Base-by-base conservation (phyloP, 1,140 invertebrate genomes). In the Drosophila guanche region DNA sequence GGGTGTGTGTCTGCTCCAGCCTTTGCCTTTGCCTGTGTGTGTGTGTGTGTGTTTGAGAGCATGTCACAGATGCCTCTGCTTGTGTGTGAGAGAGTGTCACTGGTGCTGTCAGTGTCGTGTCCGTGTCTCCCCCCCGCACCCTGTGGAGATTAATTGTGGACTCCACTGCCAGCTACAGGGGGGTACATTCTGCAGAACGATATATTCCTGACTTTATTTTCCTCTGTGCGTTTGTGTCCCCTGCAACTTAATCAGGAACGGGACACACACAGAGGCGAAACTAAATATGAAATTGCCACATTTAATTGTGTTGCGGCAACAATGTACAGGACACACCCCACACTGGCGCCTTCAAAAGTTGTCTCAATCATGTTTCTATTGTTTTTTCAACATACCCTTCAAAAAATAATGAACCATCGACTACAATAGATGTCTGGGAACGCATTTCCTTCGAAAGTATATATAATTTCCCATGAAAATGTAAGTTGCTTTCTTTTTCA, bases 271-370 rank as follows among this genome's bases (percentile, higher is more conserved):
- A 55, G 12, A 40, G 48, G 27, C 16, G 16, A 72, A 73, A 73
- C 70, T 73, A 73, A 73, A 73, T 74, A 77, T 86, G 62, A 68
- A 80, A 80, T 70, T 77, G 80, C 81, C 81, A 85, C 72, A 84
- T 80, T 86, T 84, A 80, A 86, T 80, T 84, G 81, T 56, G 70
- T 65, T 69, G 51, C 43, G 76, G 47, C 67, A 71, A 83, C 65
- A 76, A 56, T 62, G 69, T 72, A 59, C 53, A 33, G 43, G 40
- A 7, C 42, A 54, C 42, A 27, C 41, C n/a, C 48, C 41, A 14
- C 37, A 46, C 37, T 42, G n/a, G 12, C 27, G 14, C 16, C 29
- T 41, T 56, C 33, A 20, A 37, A 68, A 47, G 25, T 68, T 47
- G 48, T 14, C 42, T 48, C 50, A 41, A 58, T 48, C 65, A 7